Percentiles rank a stretch among this genome's conserved stretches.
Conservation (phyloP, 2,797 vertebrate species). For the Cheirogaleus major region DNA sequence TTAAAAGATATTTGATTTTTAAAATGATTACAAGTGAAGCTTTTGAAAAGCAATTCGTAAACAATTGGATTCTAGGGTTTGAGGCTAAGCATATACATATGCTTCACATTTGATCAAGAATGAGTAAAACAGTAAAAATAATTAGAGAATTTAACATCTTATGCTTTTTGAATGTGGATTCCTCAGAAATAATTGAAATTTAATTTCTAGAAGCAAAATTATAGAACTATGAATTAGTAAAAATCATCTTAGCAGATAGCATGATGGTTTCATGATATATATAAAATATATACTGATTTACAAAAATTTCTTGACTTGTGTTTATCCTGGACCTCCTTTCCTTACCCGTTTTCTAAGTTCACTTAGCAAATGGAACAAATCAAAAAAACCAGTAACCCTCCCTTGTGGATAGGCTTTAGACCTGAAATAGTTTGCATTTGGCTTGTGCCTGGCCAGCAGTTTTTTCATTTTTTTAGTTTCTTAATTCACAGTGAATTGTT, state of each 20-base stretch:
- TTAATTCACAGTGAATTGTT: neutral
- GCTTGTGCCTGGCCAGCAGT: neutral
- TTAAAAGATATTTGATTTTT: slow-evolving; percentile 36
- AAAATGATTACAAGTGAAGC: neutral
- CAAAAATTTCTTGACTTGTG: neutral
- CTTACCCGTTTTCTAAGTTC: neutral
- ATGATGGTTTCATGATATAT: neutral
- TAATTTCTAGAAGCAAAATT: slow-evolving; percentile 40
- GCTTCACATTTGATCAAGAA: neutral
- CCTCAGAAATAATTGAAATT: slow-evolving; percentile 23
- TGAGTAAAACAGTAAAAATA: slow-evolving; percentile 1
- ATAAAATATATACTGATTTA: neutral
- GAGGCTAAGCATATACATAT: neutral
- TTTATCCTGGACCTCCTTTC: neutral
- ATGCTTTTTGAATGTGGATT: slow-evolving; percentile 18
- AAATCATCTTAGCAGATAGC: slow-evolving; percentile 2
- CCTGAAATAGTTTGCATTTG: neutral
- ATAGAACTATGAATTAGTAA: neutral
- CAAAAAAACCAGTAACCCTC: neutral
- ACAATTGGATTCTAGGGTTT: neutral
- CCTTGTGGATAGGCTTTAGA: neutral
- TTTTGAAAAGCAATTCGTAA: neutral
- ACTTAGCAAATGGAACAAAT: slow-evolving; percentile 39
- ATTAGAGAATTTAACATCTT: neutral
- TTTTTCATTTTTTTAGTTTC: slow-evolving; percentile 41